Percentiles rank a stretch among this genome's conserved stretches.
phyloP scores from a whole-genome alignment of 2,888 invertebrate genomes.

The Athetis lepigone region DNA sequence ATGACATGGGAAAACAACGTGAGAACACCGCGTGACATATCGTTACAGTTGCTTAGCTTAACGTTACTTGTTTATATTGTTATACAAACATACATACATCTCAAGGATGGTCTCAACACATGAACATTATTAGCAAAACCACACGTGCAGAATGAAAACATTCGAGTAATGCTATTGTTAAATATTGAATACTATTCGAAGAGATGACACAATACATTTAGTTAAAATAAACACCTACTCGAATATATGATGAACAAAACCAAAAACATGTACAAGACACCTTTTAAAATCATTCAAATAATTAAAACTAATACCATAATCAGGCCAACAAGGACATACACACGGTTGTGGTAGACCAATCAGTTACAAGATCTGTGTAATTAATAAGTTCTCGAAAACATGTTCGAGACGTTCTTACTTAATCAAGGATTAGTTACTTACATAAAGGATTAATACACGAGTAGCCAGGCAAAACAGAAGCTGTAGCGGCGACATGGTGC shows the following conservation, averaged over 20 bases:
- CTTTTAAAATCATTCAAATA: conserved; percentile 8
- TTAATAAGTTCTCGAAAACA: conserved; percentile 48
- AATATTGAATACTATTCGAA: conserved; percentile 42
- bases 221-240: conserved; percentile 44
- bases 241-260: conserved; percentile 18
- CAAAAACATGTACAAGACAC: conserved; percentile 7
- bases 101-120: conserved; percentile 52
- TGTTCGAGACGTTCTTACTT: conserved; percentile 35
- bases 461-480: conserved; percentile 63
- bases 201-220: conserved; percentile 48
- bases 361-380: conserved; percentile 54
- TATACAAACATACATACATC: conserved; percentile 50
- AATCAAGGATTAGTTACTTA: conserved; percentile 62
- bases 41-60: conserved; percentile 45
- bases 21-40: conserved; percentile 47
- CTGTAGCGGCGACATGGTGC: conserved; percentile 59
- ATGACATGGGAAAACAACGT: conserved; percentile 35
- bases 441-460: conserved; percentile 67
- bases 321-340: conserved; percentile 39
- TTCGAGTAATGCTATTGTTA: conserved; percentile 56
- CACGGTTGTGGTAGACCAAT: conserved; percentile 51
- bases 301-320: conserved; percentile 9
- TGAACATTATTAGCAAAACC: conserved; percentile 33
- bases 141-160: conserved; percentile 63
- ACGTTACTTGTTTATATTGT: conserved; percentile 55